A percentile compares a stretch with the other conserved stretches of the same genome.
Evolutionary conservation across 2,888 invertebrate genomes (phyloP).

Genomic region (Lottia scabra): DNA sequence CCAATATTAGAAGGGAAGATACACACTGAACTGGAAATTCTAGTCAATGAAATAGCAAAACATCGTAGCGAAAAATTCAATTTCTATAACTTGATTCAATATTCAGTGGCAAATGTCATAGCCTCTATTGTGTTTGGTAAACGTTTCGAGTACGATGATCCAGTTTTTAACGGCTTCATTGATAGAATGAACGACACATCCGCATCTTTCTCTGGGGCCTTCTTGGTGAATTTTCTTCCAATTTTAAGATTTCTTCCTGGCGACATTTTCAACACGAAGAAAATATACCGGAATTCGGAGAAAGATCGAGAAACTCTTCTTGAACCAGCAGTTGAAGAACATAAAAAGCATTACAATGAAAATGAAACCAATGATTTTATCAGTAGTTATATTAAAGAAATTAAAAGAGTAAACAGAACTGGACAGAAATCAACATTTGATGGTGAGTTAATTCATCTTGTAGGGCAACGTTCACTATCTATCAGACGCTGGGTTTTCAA

Average conservation of each 20-base stretch:
- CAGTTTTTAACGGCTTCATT: conserved; percentile 19
- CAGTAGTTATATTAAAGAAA: conserved; percentile 8
- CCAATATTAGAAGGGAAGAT: conserved; percentile 29
- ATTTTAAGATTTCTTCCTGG: conserved; percentile 1
- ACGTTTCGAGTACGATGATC: conserved; percentile 27
- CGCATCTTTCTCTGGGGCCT: neutral
- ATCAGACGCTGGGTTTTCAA: too few species aligned
- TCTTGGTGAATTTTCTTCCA: neutral
- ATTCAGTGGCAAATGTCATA: conserved; percentile 29
- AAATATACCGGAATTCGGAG: neutral
- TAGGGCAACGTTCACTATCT: too few species aligned
- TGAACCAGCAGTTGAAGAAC: neutral
- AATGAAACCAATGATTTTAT: conserved; percentile 5
- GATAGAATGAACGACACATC: conserved; percentile 14
- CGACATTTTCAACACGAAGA: neutral
- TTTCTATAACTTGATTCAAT: conserved; percentile 17
- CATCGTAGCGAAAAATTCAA: conserved; percentile 23
- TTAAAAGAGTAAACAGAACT: neutral
- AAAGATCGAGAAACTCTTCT: neutral
- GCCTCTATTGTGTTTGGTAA: conserved; percentile 26
- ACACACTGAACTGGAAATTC: conserved; percentile 24
- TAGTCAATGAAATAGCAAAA: conserved; percentile 22
- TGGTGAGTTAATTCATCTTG: neutral
- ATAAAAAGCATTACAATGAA: neutral
- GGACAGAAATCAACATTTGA: neutral